Percentiles rank a stretch among this genome's conserved stretches.
Conservation (phyloP, 2,797 vertebrate genomes). For the Enteromius trimaculatus region DNA sequence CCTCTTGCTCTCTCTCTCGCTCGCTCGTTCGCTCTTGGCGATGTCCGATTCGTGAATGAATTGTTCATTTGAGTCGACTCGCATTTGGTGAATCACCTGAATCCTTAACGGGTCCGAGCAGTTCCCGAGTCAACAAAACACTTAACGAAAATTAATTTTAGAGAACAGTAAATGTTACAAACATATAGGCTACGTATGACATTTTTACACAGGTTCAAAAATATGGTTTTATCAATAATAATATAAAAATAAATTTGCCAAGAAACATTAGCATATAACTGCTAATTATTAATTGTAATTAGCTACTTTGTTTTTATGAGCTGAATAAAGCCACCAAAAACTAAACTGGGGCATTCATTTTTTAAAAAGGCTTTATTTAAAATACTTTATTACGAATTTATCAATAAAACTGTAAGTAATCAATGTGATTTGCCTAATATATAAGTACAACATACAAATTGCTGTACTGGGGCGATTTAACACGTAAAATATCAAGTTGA, state of each 20-base stretch:
- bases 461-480: background rate
- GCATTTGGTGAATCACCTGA: background rate
- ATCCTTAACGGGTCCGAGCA: background rate
- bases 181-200: background rate
- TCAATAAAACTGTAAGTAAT: background rate
- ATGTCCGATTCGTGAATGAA: conserved; percentile 22
- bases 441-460: background rate
- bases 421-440: background rate
- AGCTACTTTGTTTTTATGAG: background rate
- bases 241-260: background rate
- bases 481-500: background rate
- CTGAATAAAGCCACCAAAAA: background rate
- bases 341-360: background rate
- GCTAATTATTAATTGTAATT: background rate
- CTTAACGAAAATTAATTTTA: background rate
- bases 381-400: background rate
- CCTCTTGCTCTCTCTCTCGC: conserved; percentile 48
- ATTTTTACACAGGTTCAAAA: too few species aligned
- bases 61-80: conserved; percentile 19
- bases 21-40: background rate
- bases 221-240: background rate
- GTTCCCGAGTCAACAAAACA: background rate
- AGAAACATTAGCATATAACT: background rate
- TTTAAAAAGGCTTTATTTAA: too few species aligned
- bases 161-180: background rate